Evolutionary conservation across 2,888 invertebrate species (phyloP).

Genomic region (Drosophila quasianomalipes): DNA sequence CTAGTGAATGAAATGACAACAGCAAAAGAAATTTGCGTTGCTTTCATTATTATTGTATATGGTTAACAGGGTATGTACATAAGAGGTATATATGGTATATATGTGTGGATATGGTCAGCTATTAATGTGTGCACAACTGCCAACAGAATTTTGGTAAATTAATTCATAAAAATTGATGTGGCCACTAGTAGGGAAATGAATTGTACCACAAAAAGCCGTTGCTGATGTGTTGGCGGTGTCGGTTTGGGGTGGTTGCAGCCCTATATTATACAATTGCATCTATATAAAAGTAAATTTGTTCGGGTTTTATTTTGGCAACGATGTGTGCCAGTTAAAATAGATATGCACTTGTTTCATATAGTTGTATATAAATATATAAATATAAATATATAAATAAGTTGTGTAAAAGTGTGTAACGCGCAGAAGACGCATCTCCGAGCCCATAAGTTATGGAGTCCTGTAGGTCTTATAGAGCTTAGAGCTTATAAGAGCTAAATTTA

Average conservation of each 20-base stretch:
- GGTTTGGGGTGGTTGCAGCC: conserved; percentile 54
- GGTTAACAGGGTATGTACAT: conserved; percentile 4
- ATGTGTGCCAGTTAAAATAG: conserved; percentile 7
- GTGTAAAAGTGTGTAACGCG: neutral
- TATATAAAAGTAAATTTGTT: conserved; percentile 23
- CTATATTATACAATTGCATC: conserved; percentile 33
- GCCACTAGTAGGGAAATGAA: conserved; percentile 71
- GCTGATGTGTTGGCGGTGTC: conserved; percentile 44
- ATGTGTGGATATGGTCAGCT: conserved; percentile 36
- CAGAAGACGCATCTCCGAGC: neutral
- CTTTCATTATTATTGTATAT: conserved; percentile 22
- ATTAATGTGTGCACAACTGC: conserved; percentile 71
- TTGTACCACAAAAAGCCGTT: conserved; percentile 35
- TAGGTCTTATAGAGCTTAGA: neutral
- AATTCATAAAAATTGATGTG: conserved; percentile 82
- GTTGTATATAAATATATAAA: conserved; percentile 15
- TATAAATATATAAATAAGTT: neutral
- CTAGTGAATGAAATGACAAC: conserved; percentile 77
- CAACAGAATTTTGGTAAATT: conserved; percentile 77
- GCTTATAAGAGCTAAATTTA: neutral
- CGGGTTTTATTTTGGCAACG: conserved; percentile 18
- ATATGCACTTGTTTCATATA: conserved; percentile 25
- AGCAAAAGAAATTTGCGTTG: conserved; percentile 56
- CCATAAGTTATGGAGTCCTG: neutral
- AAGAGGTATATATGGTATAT: conserved; percentile 1